Base-by-base conservation (phyloP, 2,797 vertebrate genomes). In the Craterocephalus amniculus region DNA sequence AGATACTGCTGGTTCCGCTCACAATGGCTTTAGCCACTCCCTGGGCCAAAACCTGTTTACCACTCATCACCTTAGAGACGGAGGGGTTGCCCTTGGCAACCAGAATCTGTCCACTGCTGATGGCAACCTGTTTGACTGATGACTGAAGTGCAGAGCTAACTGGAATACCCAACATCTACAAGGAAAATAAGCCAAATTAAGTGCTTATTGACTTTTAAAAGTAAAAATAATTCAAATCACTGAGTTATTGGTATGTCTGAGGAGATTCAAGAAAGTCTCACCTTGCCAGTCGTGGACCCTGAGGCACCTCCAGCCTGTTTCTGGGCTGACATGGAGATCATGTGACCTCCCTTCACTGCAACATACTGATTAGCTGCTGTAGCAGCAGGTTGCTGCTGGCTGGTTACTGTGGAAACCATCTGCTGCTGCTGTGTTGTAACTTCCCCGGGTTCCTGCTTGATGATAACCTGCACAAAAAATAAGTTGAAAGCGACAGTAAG, bases 381-480 rank as follows among this genome's bases (percentile, higher is more conserved):
- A 72, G 87, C 43, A 1, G 84, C 78, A 5, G 96, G 79, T 70
- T 95, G 93, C 89, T 90, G 91, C 83, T 96, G 97, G 13, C 91
- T 93, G 58, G 93, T 83, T 78, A 94, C 85, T 65, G 95, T 94
- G 43, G 95, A 91, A 63, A 91, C 93, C 57, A 94, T 88, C 49
- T 93, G 83, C 6, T 95, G 93, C 76, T 94, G 93, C 76, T 93
- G 95, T 62, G 95, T 94, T 62, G 96, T 93, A 80, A 96, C 92
- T 90, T 99, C 98, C 65, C 97, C 95, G 0, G 97, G 98, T 81
- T 99, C 98, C 90, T 99, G 98, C 83, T 99, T 99, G 92, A 99
- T 99, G 71, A 99, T 97, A 83, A 99, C 97, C 98, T 99, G 89
- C 31, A 74, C 18, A 58, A 60, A 29, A 62, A 58, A 80, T 34